Evolutionary conservation across 2,113 vertebrate species (phyloP).

Genomic region (Heliornis fulica): DNA sequence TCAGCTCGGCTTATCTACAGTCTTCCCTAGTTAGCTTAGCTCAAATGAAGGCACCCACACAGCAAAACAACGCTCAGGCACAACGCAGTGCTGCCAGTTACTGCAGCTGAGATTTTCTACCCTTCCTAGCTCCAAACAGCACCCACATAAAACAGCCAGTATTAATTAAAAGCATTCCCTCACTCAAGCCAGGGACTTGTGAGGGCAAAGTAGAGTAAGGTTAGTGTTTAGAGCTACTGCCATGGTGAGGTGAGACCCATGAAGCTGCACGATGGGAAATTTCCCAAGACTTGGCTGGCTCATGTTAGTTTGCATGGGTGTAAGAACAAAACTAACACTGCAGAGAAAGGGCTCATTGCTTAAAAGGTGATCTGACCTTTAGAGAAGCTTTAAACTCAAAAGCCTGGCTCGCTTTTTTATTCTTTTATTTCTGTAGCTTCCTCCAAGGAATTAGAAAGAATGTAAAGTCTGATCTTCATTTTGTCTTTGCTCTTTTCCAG

Average conservation of each 20-base stretch:
- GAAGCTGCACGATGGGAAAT: not conserved
- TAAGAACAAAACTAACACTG: slow-evolving; percentile 34
- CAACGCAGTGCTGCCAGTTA: not conserved
- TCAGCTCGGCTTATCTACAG: slow-evolving; percentile 52
- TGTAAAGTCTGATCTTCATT: not conserved
- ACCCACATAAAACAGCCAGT: not conserved
- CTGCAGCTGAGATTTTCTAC: slow-evolving; percentile 37
- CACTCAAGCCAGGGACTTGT: not conserved
- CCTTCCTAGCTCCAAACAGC: not conserved
- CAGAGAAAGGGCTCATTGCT: slow-evolving; percentile 9
- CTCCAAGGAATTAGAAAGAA: not conserved
- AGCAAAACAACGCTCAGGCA: slow-evolving; percentile 18
- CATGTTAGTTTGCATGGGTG: not conserved
- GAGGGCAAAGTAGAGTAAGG: not conserved
- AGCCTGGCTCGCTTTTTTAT: not conserved
- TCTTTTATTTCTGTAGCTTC: slow-evolving; percentile 18
- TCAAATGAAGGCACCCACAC: not conserved
- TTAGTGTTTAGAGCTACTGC: slow-evolving; percentile 41
- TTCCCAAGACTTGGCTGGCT: slow-evolving; percentile 35
- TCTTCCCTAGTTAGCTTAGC: slow-evolving; percentile 33
- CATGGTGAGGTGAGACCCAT: not conserved
- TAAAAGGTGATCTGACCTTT: slow-evolving; percentile 39
- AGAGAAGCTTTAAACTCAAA: slow-evolving; percentile 4
- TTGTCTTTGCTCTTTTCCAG: not conserved
- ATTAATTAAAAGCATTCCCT: slow-evolving; percentile 45